These are phyloP conservation scores for Miichthys miiuy DNA, from an alignment of 2,797 vertebrate species.

Conservation along the genomic window DNA sequence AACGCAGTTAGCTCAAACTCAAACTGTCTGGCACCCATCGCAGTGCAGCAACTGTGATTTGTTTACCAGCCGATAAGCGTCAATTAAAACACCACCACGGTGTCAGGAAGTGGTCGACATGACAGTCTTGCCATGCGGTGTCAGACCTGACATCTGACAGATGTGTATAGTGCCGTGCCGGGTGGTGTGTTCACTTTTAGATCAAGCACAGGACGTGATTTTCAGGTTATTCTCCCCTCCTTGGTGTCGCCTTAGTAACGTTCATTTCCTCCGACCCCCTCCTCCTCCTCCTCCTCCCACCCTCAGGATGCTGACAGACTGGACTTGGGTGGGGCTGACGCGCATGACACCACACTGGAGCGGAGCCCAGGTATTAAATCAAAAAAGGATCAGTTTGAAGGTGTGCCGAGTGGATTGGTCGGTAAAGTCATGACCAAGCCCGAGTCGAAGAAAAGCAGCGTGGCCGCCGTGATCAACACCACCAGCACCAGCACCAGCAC, in stretches of 20 bases:
- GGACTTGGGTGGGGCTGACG: conserved; percentile 72
- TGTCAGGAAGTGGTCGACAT: conserved; percentile 8
- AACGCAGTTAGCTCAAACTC: conserved; percentile 53
- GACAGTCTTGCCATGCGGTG: not conserved
- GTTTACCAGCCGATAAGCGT: not conserved
- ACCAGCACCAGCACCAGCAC: conserved; percentile 46
- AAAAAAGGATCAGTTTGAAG: conserved; percentile 3
- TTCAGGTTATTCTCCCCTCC: conserved; percentile 50
- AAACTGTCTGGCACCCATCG: conserved; percentile 6
- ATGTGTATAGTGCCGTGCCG: not conserved
- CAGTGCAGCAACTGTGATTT: conserved; percentile 24
- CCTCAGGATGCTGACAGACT: conserved; percentile 71
- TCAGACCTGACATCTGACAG: not conserved
- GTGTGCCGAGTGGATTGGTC: not conserved
- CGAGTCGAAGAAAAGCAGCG: conserved; percentile 78
- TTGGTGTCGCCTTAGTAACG: conserved; percentile 26
- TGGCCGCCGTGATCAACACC: conserved; percentile 33
- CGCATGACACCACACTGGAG: conserved; percentile 51
- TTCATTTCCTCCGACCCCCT: conserved; percentile 23
- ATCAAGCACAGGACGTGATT: conserved; percentile 47
- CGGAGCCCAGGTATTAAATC: too few relatives aligned
- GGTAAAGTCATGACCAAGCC: conserved; percentile 80
- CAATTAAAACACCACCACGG: not conserved
- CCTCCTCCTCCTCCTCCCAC: not conserved
- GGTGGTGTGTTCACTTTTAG: not conserved